Evolutionary conservation across 2,113 vertebrate species (phyloP).

Genomic region (Otis tarda): DNA sequence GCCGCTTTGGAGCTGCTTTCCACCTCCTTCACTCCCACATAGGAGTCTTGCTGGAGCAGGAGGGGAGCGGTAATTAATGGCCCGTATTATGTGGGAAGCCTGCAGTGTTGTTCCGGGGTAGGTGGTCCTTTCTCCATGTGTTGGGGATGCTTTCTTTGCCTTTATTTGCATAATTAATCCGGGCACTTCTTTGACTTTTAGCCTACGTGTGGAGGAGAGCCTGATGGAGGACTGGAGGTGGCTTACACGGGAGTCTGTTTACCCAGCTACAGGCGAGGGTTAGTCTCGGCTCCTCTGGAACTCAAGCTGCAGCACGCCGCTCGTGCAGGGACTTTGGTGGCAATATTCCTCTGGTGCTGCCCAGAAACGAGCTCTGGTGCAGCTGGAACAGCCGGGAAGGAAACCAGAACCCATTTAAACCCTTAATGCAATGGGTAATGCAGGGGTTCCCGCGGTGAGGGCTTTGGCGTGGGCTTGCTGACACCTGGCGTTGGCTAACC

Average conservation of each 20-base stretch:
- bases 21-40: background rate
- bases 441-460: background rate
- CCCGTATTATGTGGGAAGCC: background rate
- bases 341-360: background rate
- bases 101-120: background rate
- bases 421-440: background rate
- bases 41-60: background rate
- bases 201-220: background rate
- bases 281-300: background rate
- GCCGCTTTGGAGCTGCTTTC: background rate
- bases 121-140: background rate
- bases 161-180: background rate
- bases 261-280: background rate
- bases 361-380: background rate
- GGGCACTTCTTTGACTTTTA: background rate
- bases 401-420: background rate
- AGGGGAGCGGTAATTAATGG: background rate
- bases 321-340: no score
- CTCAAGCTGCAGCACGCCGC: background rate
- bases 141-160: background rate
- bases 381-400: background rate
- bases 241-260: background rate
- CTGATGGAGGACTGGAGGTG: background rate
- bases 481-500: background rate
- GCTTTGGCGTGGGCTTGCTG: background rate